Evolutionary conservation across 2,888 invertebrate species (phyloP).

Genomic region (Diploptera punctata): DNA sequence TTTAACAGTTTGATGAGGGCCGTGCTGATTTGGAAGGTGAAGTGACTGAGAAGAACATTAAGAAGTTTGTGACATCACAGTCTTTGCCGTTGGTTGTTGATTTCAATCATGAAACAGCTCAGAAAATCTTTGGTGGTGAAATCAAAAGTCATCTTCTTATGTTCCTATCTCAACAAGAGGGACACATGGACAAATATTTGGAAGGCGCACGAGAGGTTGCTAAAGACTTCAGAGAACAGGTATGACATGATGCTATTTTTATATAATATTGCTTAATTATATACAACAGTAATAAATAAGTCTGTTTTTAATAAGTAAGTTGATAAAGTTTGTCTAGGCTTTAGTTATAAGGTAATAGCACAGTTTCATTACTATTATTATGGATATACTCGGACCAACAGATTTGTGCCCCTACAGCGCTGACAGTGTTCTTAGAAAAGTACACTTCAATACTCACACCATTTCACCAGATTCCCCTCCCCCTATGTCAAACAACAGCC

Average conservation of each 20-base stretch:
- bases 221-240: constrained; percentile 86
- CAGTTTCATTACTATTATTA: no score
- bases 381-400: no score
- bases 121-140: constrained; percentile 97
- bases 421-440: no score
- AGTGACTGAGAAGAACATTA: constrained; percentile 69
- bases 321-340: no score
- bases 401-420: no score
- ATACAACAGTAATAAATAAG: no score
- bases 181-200: constrained; percentile 80
- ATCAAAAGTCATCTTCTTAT: constrained; percentile 96
- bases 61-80: constrained; percentile 83
- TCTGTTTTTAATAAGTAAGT: no score
- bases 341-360: no score
- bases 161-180: constrained; percentile 91
- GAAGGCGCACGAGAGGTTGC: constrained; percentile 84
- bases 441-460: no score
- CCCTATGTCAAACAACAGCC: no score
- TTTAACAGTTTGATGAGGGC: constrained; percentile 89
- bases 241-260: constrained; percentile 48
- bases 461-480: no score
- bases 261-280: no score
- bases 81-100: constrained; percentile 92
- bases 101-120: constrained; percentile 97
- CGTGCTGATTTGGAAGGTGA: constrained; percentile 76